Evolutionary conservation across 2,888 invertebrate genomes (phyloP).

Genomic region (Drosophila suboccidentalis): DNA sequence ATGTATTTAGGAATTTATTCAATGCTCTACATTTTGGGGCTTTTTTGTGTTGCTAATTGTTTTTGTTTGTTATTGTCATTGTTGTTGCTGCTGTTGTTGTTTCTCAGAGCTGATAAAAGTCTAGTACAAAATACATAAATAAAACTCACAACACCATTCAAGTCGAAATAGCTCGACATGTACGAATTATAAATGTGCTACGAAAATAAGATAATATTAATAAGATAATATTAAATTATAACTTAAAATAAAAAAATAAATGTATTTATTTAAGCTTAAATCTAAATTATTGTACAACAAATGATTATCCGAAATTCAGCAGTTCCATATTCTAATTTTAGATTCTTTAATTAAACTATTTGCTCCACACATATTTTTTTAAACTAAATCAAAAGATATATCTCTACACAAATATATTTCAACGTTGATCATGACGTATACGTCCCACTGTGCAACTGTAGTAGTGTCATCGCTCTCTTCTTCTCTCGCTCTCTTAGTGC

Average conservation of each 20-base stretch:
- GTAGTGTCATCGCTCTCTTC: conserved; percentile 7
- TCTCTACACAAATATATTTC: neutral
- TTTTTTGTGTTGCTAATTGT: conserved; percentile 68
- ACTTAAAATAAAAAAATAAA: neutral
- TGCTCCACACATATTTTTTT: too few relatives aligned
- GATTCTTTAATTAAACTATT: too few relatives aligned
- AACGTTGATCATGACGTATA: conserved; percentile 7
- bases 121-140: conserved; percentile 33
- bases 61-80: conserved; percentile 58
- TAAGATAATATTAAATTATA: neutral
- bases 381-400: neutral
- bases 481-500: conserved; percentile 24
- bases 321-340: too few relatives aligned
- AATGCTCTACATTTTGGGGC: conserved; percentile 54
- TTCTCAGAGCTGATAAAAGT: conserved; percentile 62
- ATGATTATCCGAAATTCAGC: too few relatives aligned
- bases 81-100: conserved; percentile 13
- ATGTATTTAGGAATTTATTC: conserved; percentile 50
- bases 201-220: neutral
- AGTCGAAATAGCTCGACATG: neutral
- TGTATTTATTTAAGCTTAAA: too few relatives aligned
- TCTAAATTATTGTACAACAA: neutral
- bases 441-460: conserved; percentile 46
- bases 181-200: conserved; percentile 18
- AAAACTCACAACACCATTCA: conserved; percentile 11